Evolutionary conservation across 1,140 invertebrate species (phyloP).

Genomic region (Drosophila nannoptera): DNA sequence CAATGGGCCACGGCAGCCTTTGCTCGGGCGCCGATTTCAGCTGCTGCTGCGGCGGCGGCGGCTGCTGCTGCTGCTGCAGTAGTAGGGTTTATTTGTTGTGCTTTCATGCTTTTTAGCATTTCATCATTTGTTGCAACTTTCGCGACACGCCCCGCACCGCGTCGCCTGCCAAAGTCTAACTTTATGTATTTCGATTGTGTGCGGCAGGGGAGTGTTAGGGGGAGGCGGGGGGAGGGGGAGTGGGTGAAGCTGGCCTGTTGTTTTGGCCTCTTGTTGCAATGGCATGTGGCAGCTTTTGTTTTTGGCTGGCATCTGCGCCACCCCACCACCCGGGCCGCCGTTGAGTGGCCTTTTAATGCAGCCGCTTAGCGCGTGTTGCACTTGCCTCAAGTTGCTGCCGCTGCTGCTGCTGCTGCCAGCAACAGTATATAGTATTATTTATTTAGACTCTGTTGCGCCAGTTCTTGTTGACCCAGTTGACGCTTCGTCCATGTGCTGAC

Average conservation of each 20-base stretch:
- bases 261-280: conserved; percentile 29
- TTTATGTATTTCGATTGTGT: conserved; percentile 39
- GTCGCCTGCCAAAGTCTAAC: conserved; percentile 12
- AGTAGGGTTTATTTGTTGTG: conserved; percentile 31
- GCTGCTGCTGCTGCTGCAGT: conserved; percentile 1
- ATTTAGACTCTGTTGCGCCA: conserved; percentile 53
- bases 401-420: conserved; percentile 43
- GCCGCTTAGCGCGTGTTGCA: conserved; percentile 69
- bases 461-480: conserved; percentile 62
- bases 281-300: conserved; percentile 38
- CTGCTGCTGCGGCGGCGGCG: conserved; percentile 2
- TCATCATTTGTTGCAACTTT: conserved; percentile 70
- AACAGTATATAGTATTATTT: conserved; percentile 72
- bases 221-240: conserved; percentile 2
- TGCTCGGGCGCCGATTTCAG: background rate
- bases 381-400: conserved; percentile 46
- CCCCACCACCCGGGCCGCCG: conserved; percentile 10
- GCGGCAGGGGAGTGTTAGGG: background rate
- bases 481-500: conserved; percentile 52
- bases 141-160: conserved; percentile 15
- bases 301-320: conserved; percentile 13
- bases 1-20: conserved; percentile 13
- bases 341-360: conserved; percentile 69
- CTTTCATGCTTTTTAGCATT: conserved; percentile 69
- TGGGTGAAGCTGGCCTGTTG: conserved; percentile 7